phyloP scores from a whole-genome alignment of 2,888 invertebrate genomes.

The Lochmaea crataegi region DNA sequence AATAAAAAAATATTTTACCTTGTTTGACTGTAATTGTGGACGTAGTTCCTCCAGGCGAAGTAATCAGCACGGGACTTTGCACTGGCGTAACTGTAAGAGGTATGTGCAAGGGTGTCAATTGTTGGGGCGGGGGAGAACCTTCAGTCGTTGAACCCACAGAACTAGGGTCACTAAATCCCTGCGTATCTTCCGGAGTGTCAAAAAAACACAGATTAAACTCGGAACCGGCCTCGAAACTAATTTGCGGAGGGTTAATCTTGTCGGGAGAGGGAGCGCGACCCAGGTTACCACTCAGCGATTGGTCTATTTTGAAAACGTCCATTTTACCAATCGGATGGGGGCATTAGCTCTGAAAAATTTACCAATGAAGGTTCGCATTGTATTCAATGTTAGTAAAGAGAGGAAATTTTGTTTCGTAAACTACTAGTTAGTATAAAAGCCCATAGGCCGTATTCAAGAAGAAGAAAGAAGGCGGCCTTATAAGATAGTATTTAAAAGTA shows the following conservation, averaged over 20 bases:
- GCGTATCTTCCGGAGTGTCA: slow-evolving; percentile 76
- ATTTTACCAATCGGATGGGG: slow-evolving; percentile 61
- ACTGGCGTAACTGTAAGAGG: slow-evolving; percentile 55
- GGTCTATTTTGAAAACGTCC: slow-evolving; percentile 79
- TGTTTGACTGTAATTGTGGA: slow-evolving; percentile 59
- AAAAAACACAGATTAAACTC: slow-evolving; percentile 87
- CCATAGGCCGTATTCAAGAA: no score
- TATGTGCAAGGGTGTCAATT: slow-evolving; percentile 56
- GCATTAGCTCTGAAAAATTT: slow-evolving; percentile 24
- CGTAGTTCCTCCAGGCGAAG: slow-evolving; percentile 58
- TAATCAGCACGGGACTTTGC: slow-evolving; percentile 54
- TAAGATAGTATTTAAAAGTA: no score
- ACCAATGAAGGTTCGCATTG: background rate
- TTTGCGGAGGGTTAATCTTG: slow-evolving; percentile 71
- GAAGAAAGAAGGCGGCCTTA: no score
- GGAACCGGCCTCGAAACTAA: slow-evolving; percentile 79
- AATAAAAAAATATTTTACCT: slow-evolving; percentile 54
- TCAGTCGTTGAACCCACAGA: slow-evolving; percentile 72
- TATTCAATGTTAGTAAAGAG: slow-evolving; percentile 1
- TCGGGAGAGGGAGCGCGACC: slow-evolving; percentile 72
- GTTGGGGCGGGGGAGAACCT: slow-evolving; percentile 63
- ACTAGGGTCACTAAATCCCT: slow-evolving; percentile 76
- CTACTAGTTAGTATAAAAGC: no score
- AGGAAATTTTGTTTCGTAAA: no score
- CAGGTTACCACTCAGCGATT: slow-evolving; percentile 73